Evolutionary conservation across 1,140 invertebrate genomes (phyloP).

Genomic region (Leptopilina boulardi): DNA sequence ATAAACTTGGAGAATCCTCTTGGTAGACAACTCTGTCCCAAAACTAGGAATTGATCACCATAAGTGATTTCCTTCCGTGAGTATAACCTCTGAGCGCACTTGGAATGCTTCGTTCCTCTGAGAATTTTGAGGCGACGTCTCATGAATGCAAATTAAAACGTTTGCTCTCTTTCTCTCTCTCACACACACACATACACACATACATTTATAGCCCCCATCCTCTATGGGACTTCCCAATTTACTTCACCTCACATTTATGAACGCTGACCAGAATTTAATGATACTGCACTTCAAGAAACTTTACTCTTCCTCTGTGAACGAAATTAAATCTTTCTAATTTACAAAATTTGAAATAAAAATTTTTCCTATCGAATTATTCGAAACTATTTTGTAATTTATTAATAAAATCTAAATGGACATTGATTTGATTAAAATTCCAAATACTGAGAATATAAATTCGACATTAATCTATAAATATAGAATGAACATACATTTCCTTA

Average conservation of each 20-base stretch:
- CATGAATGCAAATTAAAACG: conserved; percentile 73
- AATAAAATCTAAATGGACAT: too few species aligned
- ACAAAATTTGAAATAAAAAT: too few species aligned
- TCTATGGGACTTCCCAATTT: conserved; percentile 42
- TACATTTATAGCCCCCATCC: conserved; percentile 39
- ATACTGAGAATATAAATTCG: too few species aligned
- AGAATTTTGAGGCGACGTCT: conserved; percentile 68
- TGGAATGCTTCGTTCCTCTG: conserved; percentile 58
- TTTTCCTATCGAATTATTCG: too few species aligned
- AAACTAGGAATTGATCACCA: conserved; percentile 54
- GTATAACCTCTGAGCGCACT: conserved; percentile 56
- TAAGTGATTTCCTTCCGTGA: conserved; percentile 52
- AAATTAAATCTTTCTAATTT: conserved; percentile 6
- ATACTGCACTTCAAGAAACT: conserved; percentile 39
- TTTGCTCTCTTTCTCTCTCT: conserved; percentile 51
- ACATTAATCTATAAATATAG: too few species aligned
- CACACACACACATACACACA: too few species aligned
- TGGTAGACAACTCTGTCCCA: conserved; percentile 39
- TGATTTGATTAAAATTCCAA: too few species aligned
- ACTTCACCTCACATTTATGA: conserved; percentile 49
- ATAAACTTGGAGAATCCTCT: conserved; percentile 5
- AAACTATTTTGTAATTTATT: too few species aligned
- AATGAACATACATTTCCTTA: too few species aligned
- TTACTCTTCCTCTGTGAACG: not conserved
- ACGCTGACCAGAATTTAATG: conserved; percentile 50